These are phyloP conservation scores for Glaucomys volans DNA, from an alignment of 2,113 vertebrate genomes.

Conservation along the genomic window DNA sequence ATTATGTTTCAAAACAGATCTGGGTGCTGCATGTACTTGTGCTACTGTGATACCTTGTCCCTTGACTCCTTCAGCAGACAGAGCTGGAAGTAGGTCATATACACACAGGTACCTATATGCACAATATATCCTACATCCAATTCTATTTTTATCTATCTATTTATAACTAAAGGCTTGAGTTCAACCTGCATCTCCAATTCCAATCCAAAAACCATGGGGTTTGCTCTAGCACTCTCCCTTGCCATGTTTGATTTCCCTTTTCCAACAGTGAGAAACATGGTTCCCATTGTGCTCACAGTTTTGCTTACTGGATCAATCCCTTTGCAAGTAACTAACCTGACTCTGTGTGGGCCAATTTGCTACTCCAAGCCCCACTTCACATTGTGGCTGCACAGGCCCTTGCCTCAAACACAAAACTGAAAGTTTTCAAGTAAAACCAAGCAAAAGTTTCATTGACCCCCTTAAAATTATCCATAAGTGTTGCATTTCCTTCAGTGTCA, in stretches of 20 bases:
- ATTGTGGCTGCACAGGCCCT: not conserved
- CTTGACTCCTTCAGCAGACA: not conserved
- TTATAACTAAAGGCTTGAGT: not conserved
- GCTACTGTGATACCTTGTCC: not conserved
- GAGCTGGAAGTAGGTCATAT: not conserved
- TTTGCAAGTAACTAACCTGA: not conserved
- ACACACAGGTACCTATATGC: not conserved
- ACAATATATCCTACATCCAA: not conserved
- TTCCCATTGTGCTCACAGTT: not conserved
- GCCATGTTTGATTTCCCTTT: too few species aligned
- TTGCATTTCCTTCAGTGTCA: not conserved
- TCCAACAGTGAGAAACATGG: not conserved
- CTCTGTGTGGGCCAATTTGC: too few species aligned
- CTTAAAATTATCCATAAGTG: too few species aligned
- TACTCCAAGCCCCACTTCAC: not conserved
- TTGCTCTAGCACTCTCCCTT: not conserved
- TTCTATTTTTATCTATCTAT: not conserved
- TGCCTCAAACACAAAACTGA: not conserved
- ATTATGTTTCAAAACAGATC: not conserved
- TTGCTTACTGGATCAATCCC: not conserved
- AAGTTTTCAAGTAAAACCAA: not conserved
- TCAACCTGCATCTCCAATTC: not conserved
- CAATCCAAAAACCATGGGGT: not conserved
- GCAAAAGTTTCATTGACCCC: not conserved
- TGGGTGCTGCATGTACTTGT: not conserved